Base-by-base conservation (phyloP, 2,888 invertebrate genomes). In the Caradrina kadenii region DNA sequence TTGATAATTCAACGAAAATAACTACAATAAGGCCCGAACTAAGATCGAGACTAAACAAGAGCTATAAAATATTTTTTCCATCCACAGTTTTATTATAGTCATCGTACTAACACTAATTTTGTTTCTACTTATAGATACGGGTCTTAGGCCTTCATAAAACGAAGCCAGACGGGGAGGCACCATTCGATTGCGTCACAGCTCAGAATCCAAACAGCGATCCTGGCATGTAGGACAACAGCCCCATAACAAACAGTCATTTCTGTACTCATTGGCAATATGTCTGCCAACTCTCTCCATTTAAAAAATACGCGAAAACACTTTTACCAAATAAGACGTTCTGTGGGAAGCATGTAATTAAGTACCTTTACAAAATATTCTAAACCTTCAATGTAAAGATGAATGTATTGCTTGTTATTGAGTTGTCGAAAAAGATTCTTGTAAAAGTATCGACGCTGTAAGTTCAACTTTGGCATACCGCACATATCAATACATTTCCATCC, bases 81-180 rank as follows among this genome's bases (percentile, higher is more conserved):
- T 63, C 26, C 2, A 39, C 31, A 61, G 39, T 60, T 79, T 70
- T 75, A 69, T 63, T 66, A 53, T 53, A 48, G 59, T 42, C 62
- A 56, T 67, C 31, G 13, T 26, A 19, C 21, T 68, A 49, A 63
- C 31, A 66, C 56, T 76, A 81, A 69, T 79, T 76, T 69, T 48
- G 54, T 79, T 79, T 62, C 49, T 76, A 64, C 76, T 81, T 81
- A 73, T 76, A 79, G 69, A 82, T 67, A 76, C 56, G 35, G 21
- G 62, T 55, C 48, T 63, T 63, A 71, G 80, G 77, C 79, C 72
- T 80, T 72, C 80, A 83, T 83, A 83, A 82, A 82, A 84, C 64
- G 79, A 83, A 83, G 81, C 87, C 85, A 93, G 93, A 93, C 93
- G 85, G 79, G 75, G 77, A 74, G 93, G 90, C 93, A 87, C 93